Evolutionary conservation across 2,113 vertebrate genomes (phyloP).

Genomic region (Sardina pilchardus): DNA sequence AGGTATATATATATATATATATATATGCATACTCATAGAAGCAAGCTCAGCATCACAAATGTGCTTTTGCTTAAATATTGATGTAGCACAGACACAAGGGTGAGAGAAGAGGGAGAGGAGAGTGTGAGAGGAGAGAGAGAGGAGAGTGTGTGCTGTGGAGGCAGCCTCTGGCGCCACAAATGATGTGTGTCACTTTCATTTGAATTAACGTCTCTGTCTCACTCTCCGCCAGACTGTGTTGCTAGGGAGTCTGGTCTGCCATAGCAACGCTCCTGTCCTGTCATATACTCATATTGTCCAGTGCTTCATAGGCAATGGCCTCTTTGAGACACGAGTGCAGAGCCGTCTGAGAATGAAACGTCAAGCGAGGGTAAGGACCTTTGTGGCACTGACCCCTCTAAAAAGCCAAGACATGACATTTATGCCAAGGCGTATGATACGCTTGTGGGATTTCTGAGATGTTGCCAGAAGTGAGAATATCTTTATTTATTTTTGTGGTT

Average conservation of each 20-base stretch:
- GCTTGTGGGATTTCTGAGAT: background rate
- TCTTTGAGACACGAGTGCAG: background rate
- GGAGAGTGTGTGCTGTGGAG: background rate
- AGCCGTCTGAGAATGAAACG: background rate
- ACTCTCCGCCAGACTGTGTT: slow-evolving; percentile 13
- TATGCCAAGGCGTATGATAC: background rate
- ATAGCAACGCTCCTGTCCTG: background rate
- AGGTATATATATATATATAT: slow-evolving; percentile 36
- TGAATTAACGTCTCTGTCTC: background rate
- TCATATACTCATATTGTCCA: background rate
- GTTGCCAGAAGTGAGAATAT: background rate
- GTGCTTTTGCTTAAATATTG: background rate
- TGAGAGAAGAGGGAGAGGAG: background rate
- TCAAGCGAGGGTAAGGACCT: background rate
- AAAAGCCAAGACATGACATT: background rate
- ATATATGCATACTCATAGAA: background rate
- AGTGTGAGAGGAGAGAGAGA: background rate
- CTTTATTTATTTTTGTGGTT: background rate
- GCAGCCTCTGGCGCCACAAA: background rate
- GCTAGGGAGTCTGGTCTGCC: background rate
- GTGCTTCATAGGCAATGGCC: background rate
- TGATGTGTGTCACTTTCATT: slow-evolving; percentile 13
- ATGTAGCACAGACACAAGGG: background rate
- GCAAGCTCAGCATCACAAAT: background rate
- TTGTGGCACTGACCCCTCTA: background rate